Base-by-base conservation (phyloP, 2,888 invertebrate genomes). In the Epirrita christyi region DNA sequence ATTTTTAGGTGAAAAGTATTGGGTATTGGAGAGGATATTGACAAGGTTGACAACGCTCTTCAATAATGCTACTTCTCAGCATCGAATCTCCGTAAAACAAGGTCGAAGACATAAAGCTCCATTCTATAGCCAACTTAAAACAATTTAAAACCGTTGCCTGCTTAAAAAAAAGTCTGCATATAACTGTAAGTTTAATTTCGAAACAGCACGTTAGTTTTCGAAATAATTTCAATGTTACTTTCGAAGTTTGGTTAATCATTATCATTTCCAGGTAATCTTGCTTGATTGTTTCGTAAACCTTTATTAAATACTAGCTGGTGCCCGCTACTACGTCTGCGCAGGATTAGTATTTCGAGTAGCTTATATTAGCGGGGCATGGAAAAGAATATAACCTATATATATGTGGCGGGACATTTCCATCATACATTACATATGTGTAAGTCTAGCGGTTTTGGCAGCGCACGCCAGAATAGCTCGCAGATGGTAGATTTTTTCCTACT, bases 111-210 rank as follows among this genome's bases (percentile, higher is more conserved):
- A 52, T 57, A 47, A 57, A 52, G 43, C 38, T 44, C 38, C 34
- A 57, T 32, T 47, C 21, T 13, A 50, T 3, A 46, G 21, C 49
- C 34, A 44, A 34, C 50, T 44, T 34, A 37, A 21, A 41, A 38
- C 57, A 57, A 52, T 52, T 57, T 44, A 11, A 28, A 47, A 11
- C 47, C 40, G 52, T 57, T 52, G 45, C 47, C 38, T 14, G 44
- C 46, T 42, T 13, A 37, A 41, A 44, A 47, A 46, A 29, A n/a
- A 41, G 40, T 8, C 28, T 3, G 36, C 14, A 53, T 27, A 28
- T 57, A 57, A 52, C 57, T 58, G 53, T 49, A 46, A 49, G 14
- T 54, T 45, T 32, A 42, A 54, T 58, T 54, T 42, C 21, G 49
- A 49, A 49, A 49, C 34, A 36, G 46, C 45, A 28, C 45, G 46